Evolutionary conservation across 2,888 invertebrate species (phyloP).

Genomic region (Amblyjoppa proteus): DNA sequence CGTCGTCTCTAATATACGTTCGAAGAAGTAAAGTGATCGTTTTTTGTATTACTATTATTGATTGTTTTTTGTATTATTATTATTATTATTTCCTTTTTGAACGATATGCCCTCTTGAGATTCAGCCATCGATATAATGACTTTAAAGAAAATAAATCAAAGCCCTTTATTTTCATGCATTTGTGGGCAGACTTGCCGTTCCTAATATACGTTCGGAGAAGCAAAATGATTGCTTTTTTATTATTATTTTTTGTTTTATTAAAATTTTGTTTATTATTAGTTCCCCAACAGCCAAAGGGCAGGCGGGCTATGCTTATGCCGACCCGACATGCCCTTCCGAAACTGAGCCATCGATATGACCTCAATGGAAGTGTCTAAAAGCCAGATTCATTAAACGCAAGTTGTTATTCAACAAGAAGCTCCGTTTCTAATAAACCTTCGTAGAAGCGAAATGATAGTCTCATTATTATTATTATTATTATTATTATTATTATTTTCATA

Average conservation of each 20-base stretch:
- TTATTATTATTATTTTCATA: background rate
- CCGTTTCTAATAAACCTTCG: background rate
- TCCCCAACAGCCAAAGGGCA: too few species aligned
- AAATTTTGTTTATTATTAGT: too few species aligned
- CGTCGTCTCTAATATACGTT: background rate
- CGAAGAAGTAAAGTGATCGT: background rate
- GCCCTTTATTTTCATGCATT: background rate
- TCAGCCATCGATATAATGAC: background rate
- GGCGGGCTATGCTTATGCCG: too few species aligned
- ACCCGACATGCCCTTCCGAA: too few species aligned
- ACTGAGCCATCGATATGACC: too few species aligned
- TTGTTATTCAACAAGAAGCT: background rate
- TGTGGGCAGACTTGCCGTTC: background rate
- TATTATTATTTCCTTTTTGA: too few species aligned
- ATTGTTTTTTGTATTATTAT: too few species aligned
- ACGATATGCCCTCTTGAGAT: too few species aligned
- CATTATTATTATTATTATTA: too few species aligned
- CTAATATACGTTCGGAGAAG: background rate
- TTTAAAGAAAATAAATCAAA: background rate
- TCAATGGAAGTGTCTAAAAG: background rate
- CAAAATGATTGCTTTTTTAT: background rate
- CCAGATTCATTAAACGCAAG: background rate
- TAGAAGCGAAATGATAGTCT: background rate
- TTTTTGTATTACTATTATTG: background rate
- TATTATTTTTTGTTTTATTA: background rate